Evolutionary conservation across 2,797 vertebrate species (phyloP), one percentile per base, ranked within the genome.

Genomic region (Jordanella pulchra): DNA sequence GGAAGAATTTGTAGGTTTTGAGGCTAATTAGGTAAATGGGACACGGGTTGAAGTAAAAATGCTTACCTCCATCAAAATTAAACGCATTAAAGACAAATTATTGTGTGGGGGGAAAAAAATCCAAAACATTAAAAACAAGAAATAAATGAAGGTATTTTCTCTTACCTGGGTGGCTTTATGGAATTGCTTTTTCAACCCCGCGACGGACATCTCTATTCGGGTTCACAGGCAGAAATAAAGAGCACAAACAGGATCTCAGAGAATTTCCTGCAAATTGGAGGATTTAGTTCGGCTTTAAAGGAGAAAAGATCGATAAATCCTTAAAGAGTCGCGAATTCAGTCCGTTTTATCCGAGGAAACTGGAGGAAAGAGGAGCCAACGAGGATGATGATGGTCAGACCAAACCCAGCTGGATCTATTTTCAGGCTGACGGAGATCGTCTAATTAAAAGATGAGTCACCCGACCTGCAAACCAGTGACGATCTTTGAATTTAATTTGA

Each of bases 161-260:
- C 69, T 76, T 87, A 97, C 96, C 96, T 97, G 96, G 0, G 96
- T 97, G 76, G 96, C 96, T 93, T 97, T 97, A 80, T 97, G 96
- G 89, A 97, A 97, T 78, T 97, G 96, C 87, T 97, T 97, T 78
- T 96, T 97, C 30, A 97, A 86, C 66, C 96, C 96, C 75, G 96
- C 96, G 87, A 96, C 95, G 55, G 96, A 96, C 96, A 96, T 96
- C 87, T 69, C 89, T 45, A 28, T 51, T 27, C 65, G 48, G 64
- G 25, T 47, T 60, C 56, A 60, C 56, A 60, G 56, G 56, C 30
- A 60, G 56, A 23, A 60, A 60, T 35, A 60, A 60, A 35, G 3
- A 35, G 56, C 56, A 10, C 18, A 60, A 35, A 60, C 9, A 1
- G 10, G 56, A 23, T 60, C 32, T 60, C 18, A 12, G 30, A 21